Conservation (phyloP, 2,888 invertebrate species). For the Diogma glabrata region DNA sequence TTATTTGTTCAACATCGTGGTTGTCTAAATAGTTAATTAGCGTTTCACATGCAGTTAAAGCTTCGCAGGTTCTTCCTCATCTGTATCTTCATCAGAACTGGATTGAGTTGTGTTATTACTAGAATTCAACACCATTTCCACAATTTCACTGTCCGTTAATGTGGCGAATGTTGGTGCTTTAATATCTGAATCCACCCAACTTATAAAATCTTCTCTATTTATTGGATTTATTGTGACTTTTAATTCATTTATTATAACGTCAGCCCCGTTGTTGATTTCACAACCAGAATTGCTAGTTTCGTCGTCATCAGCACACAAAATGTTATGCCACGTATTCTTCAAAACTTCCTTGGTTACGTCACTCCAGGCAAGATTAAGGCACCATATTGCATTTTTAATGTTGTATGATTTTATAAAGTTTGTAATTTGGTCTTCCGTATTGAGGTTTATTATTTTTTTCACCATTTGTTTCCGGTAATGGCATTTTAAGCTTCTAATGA, state of each 20-base stretch:
- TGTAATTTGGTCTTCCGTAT: not conserved
- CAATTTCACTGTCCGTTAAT: not conserved
- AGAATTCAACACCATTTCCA: not conserved
- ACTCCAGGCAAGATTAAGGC: not conserved
- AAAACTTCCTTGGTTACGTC: not conserved
- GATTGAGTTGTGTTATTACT: not conserved
- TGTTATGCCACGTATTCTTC: not conserved
- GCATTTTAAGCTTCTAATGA: too few relatives aligned
- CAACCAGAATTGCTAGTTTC: not conserved
- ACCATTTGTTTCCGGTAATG: constrained; percentile 1
- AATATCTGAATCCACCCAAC: not conserved
- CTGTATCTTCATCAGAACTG: too few relatives aligned
- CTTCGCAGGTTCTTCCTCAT: too few relatives aligned
- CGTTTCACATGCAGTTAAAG: too few relatives aligned
- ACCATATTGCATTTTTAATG: not conserved
- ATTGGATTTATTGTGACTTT: not conserved
- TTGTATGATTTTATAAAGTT: not conserved
- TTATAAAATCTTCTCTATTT: not conserved
- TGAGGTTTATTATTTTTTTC: not conserved
- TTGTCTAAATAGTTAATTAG: too few relatives aligned
- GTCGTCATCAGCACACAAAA: not conserved
- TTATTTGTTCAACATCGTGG: too few relatives aligned
- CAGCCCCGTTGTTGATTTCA: not conserved
- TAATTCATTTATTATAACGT: not conserved
- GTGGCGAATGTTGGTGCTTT: not conserved